Evolutionary conservation across 64 coral and sea anemone species (phyloP).

Genomic region (Montipora efflorescens): DNA sequence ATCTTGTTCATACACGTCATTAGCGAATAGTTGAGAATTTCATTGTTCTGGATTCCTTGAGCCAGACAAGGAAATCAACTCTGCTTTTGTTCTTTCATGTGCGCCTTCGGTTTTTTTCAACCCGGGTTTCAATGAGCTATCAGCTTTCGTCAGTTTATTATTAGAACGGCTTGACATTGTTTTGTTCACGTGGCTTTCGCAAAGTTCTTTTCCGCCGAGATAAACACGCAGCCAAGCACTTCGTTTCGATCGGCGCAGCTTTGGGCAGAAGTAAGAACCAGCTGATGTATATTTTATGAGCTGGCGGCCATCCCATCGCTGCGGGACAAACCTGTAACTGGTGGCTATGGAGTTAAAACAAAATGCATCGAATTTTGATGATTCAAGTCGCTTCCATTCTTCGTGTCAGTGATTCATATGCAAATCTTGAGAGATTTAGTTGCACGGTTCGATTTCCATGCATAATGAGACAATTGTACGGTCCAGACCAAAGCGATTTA

Average conservation of each 20-base stretch:
- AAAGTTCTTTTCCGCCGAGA: slow-evolving; percentile 27
- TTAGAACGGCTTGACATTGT: not conserved
- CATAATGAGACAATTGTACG: not conserved
- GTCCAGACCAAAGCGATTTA: slow-evolving; percentile 7
- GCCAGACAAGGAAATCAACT: not conserved
- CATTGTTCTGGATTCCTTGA: not conserved
- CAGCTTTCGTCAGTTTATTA: not conserved
- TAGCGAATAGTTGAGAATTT: slow-evolving; percentile 4
- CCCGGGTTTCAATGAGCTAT: not conserved
- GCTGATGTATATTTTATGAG: slow-evolving; percentile 35
- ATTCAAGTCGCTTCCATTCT: slow-evolving; percentile 7
- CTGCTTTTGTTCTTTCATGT: not conserved
- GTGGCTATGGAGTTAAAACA: slow-evolving; percentile 13
- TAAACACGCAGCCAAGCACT: slow-evolving; percentile 12
- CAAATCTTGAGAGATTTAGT: slow-evolving; percentile 17
- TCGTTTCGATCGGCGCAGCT: not conserved
- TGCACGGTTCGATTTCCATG: slow-evolving; percentile 30
- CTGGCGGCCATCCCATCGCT: slow-evolving; percentile 15
- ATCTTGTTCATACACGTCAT: not conserved
- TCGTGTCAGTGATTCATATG: slow-evolving; percentile 2
- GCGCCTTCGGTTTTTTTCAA: not conserved
- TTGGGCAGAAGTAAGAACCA: not conserved
- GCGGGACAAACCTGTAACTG: not conserved
- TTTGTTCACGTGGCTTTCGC: slow-evolving; percentile 27
- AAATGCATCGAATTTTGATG: slow-evolving; percentile 21